Evolutionary conservation across 2,888 invertebrate genomes (phyloP).

Genomic region (Molorchus minor): DNA sequence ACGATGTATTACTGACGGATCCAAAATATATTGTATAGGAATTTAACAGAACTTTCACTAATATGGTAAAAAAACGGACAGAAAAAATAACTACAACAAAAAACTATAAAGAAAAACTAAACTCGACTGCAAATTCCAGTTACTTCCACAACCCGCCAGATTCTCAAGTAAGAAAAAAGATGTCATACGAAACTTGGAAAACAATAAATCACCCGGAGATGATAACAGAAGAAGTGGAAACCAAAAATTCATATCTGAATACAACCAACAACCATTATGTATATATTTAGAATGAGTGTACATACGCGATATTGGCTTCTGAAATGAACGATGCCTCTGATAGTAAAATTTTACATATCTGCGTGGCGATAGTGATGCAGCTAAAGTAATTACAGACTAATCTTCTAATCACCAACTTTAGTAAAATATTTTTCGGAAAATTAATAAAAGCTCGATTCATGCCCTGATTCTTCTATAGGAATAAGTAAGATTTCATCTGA

Average conservation of each 20-base stretch:
- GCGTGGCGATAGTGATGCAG: too few species aligned
- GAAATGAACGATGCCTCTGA: too few species aligned
- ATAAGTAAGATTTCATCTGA: background rate
- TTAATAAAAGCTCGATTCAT: constrained; percentile 1
- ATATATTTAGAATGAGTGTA: background rate
- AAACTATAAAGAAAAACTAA: too few species aligned
- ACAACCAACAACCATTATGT: background rate
- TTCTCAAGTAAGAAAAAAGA: background rate
- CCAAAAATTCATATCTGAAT: background rate
- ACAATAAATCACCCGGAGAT: background rate
- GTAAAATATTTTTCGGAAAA: constrained; percentile 15
- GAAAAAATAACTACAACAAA: background rate
- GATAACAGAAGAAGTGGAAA: background rate
- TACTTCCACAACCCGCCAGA: background rate
- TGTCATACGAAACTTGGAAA: background rate
- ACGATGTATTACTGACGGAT: background rate
- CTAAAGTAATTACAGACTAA: too few species aligned
- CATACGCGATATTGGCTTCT: background rate
- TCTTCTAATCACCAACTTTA: constrained; percentile 5
- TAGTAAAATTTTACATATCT: too few species aligned
- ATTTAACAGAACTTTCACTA: background rate
- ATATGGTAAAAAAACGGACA: background rate
- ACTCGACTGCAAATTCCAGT: background rate
- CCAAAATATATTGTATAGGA: background rate
- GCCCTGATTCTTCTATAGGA: background rate